Base-by-base conservation (phyloP, 1,140 invertebrate species). In the Protaetia brevitarsis region DNA sequence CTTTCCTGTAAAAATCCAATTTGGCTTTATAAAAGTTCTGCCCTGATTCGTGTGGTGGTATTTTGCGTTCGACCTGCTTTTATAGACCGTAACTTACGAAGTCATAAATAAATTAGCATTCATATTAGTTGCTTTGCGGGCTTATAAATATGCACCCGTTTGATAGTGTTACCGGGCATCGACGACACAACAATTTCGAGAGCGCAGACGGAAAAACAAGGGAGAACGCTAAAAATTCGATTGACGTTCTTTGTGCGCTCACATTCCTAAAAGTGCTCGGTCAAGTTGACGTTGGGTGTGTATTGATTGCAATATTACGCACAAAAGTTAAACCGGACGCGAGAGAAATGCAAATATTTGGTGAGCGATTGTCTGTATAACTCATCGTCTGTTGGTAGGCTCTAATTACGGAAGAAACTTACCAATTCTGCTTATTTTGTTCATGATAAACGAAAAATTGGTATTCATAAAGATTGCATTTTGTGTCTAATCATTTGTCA, bases 21-120 rank as follows among this genome's bases (percentile, higher is more conserved):
- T 6, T 34, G 8, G 13, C 8, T 34, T 16, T 19, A 21, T 45
- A 16, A 45, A 45, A 45, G 41, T n/a, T n/a, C n/a, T n/a, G n/a
- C n/a, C 41, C 13, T 45, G 8, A 45, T 21, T 19, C 19, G 23
- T 45, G 41, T 21, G 6, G 16, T 13, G 19, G 19, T 45, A 45
- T 45, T 45, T 45, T 19, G 3, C 41, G 16, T 19, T 1, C n/a
- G n/a, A 8, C 16, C 2, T 4, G n/a, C 16, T 37, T 37, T 45
- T 0, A 21, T 0, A 21, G 8, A 19, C 41, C 41, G 41, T 45
- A 45, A 16, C 16, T 21, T 45, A 19, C 13, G 13, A 45, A 16
- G 41, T 45, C 41, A 45, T 45, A 45, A 45, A 45, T 45, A 45
- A 45, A 45, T 45, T 45, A 45, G 16, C 41, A 45, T 45, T 45